Evolutionary conservation across 2,797 vertebrate genomes (phyloP), one percentile per base, ranked within the genome.

Genomic region (Cottoperca gobio): DNA sequence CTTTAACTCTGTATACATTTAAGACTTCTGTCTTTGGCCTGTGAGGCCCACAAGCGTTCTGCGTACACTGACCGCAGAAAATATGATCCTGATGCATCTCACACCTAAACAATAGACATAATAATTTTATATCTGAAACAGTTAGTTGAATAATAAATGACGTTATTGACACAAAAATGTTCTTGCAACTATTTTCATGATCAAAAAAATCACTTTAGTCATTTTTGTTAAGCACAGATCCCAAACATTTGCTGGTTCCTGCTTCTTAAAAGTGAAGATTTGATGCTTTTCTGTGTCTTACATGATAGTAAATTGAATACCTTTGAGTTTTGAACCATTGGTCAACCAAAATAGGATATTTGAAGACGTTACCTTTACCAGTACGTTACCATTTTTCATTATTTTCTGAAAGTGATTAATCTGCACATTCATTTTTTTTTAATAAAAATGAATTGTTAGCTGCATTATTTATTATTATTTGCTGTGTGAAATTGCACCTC

Each of bases 341-440:
- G 16, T 57, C 4, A 4, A 42, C 53, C 11, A 2, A 49, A 57
- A 71, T 16, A 16, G 17, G 35, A 58, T 21, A 23, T 17, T 24
- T 54, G 17, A 45, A 40, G 45, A 14, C n/a, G n/a, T n/a, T n/a
- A n/a, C n/a, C n/a, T n/a, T n/a, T n/a, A n/a, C n/a, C n/a, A n/a
- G n/a, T n/a, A n/a, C n/a, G n/a, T n/a, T n/a, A n/a, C n/a, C n/a
- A n/a, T n/a, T n/a, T 50, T 28, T 23, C 13, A 6, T 26, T 9
- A 6, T 31, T 31, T 58, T 39, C 6, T n/a, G 10, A 35, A 48
- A 31, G 2, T 0, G 0, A 42, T 48, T 40, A n/a, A 61, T 48
- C 3, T 0, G 19, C 0, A 33, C 7, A 24, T 50, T 19, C n/a
- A 48, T 10, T 6, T 0, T 10, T 6, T 0, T 7, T 11, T 26